Conservation (phyloP, 2,113 vertebrate species). For the Benthochromis sp. region DNA sequence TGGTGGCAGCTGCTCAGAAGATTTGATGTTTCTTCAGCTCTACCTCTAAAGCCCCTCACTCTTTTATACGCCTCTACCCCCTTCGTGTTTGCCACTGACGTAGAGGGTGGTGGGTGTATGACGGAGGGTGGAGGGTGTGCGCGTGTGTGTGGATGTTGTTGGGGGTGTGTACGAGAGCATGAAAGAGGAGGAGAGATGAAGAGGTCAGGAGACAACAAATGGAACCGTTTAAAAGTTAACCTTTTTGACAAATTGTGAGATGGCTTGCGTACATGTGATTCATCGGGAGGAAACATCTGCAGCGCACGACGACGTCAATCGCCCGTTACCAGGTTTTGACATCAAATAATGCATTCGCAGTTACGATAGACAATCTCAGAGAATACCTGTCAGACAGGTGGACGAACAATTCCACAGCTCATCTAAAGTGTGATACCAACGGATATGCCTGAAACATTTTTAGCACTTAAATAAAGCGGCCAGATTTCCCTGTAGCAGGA, state of each 20-base stretch:
- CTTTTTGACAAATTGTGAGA: slow-evolving; percentile 45
- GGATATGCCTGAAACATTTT: neutral
- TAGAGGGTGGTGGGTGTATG: slow-evolving; percentile 63
- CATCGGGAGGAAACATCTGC: slow-evolving; percentile 27
- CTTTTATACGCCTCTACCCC: slow-evolving; percentile 68
- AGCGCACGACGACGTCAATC: slow-evolving; percentile 20
- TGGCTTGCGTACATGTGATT: neutral
- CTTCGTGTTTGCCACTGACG: slow-evolving; percentile 63
- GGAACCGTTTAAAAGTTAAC: slow-evolving; percentile 53
- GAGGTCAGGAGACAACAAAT: slow-evolving; percentile 65
- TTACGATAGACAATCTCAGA: neutral
- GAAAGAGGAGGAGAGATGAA: slow-evolving; percentile 23
- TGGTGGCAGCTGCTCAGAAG: slow-evolving; percentile 38
- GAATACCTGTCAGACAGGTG: neutral
- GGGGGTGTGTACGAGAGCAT: slow-evolving; percentile 7
- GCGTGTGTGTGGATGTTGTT: neutral
- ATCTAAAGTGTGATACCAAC: neutral
- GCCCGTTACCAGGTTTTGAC: slow-evolving; percentile 21
- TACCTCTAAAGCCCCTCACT: slow-evolving; percentile 60
- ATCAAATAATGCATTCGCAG: neutral
- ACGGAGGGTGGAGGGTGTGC: slow-evolving; percentile 23
- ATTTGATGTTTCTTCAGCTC: slow-evolving; percentile 60
- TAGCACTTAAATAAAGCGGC: neutral
- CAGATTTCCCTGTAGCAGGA: neutral
- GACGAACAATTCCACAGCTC: neutral